Base-by-base conservation (phyloP, 30 jellyfish, hydroid and myxozoan genomes). In the Aurelia aurita region DNA sequence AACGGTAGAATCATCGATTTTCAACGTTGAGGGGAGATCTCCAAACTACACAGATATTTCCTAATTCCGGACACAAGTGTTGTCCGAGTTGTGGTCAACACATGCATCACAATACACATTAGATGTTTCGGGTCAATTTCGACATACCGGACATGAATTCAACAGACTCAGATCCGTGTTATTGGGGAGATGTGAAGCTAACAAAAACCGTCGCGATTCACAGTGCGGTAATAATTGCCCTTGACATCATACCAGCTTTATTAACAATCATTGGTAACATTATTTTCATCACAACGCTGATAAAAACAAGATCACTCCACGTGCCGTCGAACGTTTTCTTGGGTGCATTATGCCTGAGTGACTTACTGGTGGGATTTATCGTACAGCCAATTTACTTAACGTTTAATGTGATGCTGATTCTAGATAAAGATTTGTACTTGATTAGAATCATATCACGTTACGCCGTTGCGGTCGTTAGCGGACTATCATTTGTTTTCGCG, bases 401-500 rank as follows among this genome's bases (percentile, higher is more conserved):
- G 21, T 66, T 67, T 60, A 23, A 64, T 16, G 51, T 69, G 16
- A 10, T 51, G 46, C 7, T 81, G 34, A 35, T 23, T 0, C 20
- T 20, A 5, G 61, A 54, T 13, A 23, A 32, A 14, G 78, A 51
- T 13, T 46, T 70, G 14, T 5, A 22, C n/a, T 3, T 15, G 26
- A 57, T 26, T 31, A 26, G 85, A 28, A 31, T 12, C n/a, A 43
- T 58, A 44, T 26, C 69, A 4, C 31, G 72, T 11, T 39, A 64
- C 39, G 25, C 80, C 18, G 51, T 49, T 27, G 49, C 44, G 19
- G 34, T 67, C 34, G 69, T 66, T 11, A 46, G 78, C 16, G 91
- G 91, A n/a, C 55, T 81, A 9, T 81, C 91, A 44, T 81, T 81
- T 68, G 29, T 68, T 9, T 81, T 81, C 79, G 85, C 85, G 13